Evolutionary conservation across 2,113 vertebrate species (phyloP).

Genomic region (Triplophysa siluroides): DNA sequence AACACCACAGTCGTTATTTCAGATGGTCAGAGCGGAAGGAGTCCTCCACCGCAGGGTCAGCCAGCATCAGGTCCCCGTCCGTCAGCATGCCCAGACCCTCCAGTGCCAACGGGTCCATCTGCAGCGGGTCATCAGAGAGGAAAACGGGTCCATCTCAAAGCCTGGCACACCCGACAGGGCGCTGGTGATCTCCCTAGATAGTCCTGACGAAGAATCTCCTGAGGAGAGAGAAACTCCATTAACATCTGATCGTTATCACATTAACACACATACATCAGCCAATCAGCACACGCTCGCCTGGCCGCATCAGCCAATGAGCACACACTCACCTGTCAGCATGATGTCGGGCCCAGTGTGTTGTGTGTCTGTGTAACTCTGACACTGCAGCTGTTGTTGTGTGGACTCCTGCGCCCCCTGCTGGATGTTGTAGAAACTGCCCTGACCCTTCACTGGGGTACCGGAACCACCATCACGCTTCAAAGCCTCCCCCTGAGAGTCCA

Average conservation of each 20-base stretch:
- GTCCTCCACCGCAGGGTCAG: conserved; percentile 88
- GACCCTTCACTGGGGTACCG: conserved; percentile 49
- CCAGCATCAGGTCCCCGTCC: conserved; percentile 86
- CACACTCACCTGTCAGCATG: conserved; percentile 79
- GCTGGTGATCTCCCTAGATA: conserved; percentile 88
- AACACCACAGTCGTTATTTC: conserved; percentile 71
- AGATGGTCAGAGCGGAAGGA: conserved; percentile 89
- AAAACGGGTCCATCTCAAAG: conserved; percentile 83
- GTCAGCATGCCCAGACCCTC: conserved; percentile 84
- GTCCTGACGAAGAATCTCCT: conserved; percentile 82
- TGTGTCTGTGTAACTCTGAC: conserved; percentile 69
- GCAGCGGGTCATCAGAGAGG: conserved; percentile 82
- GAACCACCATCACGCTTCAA: conserved; percentile 68
- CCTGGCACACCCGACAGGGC: conserved; percentile 87
- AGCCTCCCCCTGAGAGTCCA: conserved; percentile 65
- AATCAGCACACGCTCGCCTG: neutral
- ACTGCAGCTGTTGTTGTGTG: conserved; percentile 71
- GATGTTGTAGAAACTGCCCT: conserved; percentile 62
- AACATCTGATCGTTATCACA: neutral
- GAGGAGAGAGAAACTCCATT: conserved; percentile 21
- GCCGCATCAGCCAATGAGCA: conserved; percentile 10
- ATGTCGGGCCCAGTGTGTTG: conserved; percentile 83
- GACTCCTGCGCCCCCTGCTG: conserved; percentile 69
- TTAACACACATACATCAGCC: neutral
- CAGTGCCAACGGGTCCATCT: conserved; percentile 83